Percentiles rank a stretch among this genome's conserved stretches.
Evolutionary conservation across 2,797 vertebrate genomes (phyloP).

Genomic region (Clarias fuscus): DNA sequence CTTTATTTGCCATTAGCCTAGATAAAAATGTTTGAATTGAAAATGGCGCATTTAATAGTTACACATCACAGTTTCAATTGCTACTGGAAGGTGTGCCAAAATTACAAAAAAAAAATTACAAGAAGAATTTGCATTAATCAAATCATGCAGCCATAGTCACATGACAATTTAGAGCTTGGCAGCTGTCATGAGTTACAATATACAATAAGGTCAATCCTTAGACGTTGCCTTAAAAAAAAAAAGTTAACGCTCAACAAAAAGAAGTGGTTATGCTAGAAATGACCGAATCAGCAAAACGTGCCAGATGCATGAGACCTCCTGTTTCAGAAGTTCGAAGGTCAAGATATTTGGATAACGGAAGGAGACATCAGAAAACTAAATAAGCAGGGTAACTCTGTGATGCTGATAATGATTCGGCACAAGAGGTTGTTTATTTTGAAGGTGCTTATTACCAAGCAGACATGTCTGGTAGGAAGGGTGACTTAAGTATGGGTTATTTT

Average conservation of each 20-base stretch:
- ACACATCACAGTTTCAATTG: too few species aligned
- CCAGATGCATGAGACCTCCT: constrained; percentile 18
- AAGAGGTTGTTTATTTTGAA: constrained; percentile 29
- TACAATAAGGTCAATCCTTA: not conserved
- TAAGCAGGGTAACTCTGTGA: constrained; percentile 7
- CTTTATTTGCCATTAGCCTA: too few species aligned
- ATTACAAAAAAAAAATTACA: too few species aligned
- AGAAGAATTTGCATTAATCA: too few species aligned
- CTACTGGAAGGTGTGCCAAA: too few species aligned
- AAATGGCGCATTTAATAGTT: too few species aligned
- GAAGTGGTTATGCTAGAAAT: not conserved
- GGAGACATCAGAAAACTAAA: constrained; percentile 22
- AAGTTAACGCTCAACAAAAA: not conserved
- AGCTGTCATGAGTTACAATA: constrained; percentile 20
- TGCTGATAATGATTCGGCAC: not conserved
- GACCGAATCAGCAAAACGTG: constrained; percentile 10
- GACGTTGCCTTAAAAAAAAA: not conserved
- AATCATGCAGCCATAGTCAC: not conserved
- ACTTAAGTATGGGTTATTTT: constrained; percentile 24
- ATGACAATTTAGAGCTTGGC: not conserved
- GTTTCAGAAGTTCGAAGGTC: constrained; percentile 20
- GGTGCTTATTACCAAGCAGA: not conserved
- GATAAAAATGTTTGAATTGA: too few species aligned
- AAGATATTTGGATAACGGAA: constrained; percentile 10
- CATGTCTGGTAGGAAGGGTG: not conserved